Evolutionary conservation across 1,140 invertebrate genomes (phyloP), one percentile per base, ranked within the genome.

Genomic region (Hylyphantes graminicola): DNA sequence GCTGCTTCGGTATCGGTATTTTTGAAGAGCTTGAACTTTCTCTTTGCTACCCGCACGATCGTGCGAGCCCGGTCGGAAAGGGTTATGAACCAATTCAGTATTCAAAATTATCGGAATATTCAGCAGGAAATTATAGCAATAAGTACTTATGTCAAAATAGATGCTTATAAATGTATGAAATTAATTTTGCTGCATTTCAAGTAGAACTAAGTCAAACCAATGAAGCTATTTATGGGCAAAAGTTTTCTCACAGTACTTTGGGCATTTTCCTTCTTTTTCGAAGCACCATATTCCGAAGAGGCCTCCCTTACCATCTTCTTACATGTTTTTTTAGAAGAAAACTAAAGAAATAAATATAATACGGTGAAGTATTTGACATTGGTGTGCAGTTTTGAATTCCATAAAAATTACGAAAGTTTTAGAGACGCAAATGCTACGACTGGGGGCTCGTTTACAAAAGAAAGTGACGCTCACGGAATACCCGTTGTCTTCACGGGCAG

Each of bases 321-420:
- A 35, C 35, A 35, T 35, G 35, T 35, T 35, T 35, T 35, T 35
- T 35, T 35, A 35, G 48, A 51, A 17, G n/a, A 74, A 65, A 19
- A 19, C 53, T 11, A 21, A 12, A 13, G 19, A 57, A 73, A 55
- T 57, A 59, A 15, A 21, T 50, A 59, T 59, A 57, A 74, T 53
- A 74, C 35, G 72, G 59, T 19, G 51, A 74, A 19, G 72, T 74
- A 54, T 74, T 74, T 74, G 72, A 74, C 72, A 74, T 74, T 59
- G 35, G 17, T 57, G 17, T 19, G 54, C 54, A 74, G 19, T 74
- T 74, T 50, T n/a, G 7, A 74, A 74, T 74, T 74, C 72, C 54
- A 74, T 74, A 74, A 74, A 74, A 74, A 74, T 74, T 74, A 74
- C 72, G 54, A 15, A 74, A 74, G 72, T 74, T 74, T 74, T 74